phyloP scores from a whole-genome alignment of 2,113 vertebrate species.

The Lucifuga dentata region DNA sequence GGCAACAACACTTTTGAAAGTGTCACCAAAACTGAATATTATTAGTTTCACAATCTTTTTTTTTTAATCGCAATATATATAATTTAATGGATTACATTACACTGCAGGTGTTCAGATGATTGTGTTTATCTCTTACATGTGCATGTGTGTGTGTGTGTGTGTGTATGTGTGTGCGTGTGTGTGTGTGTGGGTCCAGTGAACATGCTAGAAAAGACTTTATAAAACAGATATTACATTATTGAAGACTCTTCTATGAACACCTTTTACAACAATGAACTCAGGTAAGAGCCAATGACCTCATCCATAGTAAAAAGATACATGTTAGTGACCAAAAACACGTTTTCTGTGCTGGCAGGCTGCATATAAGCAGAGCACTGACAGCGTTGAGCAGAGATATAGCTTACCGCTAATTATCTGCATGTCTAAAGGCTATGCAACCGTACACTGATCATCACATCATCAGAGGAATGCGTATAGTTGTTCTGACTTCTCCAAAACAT shows the following conservation, averaged over 20 bases:
- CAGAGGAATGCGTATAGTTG: constrained; percentile 21
- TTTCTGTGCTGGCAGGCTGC: constrained; percentile 29
- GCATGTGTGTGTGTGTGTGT: too few species aligned
- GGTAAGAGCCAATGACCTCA: constrained; percentile 29
- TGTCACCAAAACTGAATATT: too few species aligned
- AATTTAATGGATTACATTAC: too few species aligned
- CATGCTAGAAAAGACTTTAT: too few species aligned
- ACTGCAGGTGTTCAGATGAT: too few species aligned
- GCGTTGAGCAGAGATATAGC: constrained; percentile 10
- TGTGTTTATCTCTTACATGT: too few species aligned
- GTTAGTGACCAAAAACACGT: constrained; percentile 39
- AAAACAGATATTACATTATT: neutral
- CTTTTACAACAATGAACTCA: constrained; percentile 6
- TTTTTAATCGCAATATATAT: too few species aligned
- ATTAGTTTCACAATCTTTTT: too few species aligned
- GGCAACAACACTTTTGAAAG: too few species aligned
- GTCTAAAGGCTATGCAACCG: constrained; percentile 56
- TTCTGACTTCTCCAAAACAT: constrained; percentile 16
- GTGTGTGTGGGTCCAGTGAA: too few species aligned
- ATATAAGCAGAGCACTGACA: constrained; percentile 42
- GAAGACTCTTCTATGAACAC: neutral
- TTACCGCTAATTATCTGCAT: constrained; percentile 20
- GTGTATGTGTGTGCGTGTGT: too few species aligned
- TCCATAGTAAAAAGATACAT: constrained; percentile 10
- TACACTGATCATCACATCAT: constrained; percentile 46